Base-by-base conservation (phyloP, 1,140 invertebrate species). In the Branchinecta lynchi region DNA sequence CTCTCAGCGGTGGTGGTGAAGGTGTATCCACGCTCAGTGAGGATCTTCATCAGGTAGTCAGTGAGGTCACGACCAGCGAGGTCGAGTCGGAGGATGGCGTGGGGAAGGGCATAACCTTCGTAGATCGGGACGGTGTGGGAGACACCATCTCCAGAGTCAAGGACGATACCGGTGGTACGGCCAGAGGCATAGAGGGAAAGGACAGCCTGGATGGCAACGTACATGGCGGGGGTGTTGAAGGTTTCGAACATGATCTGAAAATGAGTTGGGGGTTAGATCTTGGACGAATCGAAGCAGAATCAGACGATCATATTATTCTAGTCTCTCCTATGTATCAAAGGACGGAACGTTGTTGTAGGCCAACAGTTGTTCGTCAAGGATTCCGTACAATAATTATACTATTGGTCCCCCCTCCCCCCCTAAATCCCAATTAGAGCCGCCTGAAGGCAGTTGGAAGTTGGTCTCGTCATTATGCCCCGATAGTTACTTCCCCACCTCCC, bases 121-220 rank as follows among this genome's bases (percentile, higher is more conserved):
- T 92, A 92, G 83, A 92, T 91, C 77, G 90, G 89, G 67, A 92
- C 90, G 70, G 88, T 90, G 84, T 92, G 89, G 65, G 89, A 89
- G 69, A 92, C 89, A 84, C 89, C 89, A 82, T 91, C 89, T 71
- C 89, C 89, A 72, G 88, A 90, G 81, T 92, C 90, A 74, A 92
- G 79, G 70, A 92, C 90, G 76, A 92, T 90, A 86, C 90, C 90
- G 75, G 90, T 92, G 78, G 92, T 92, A 86, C 91, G 86, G 83
- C 92, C 89, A 74, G 89, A 91, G 70, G 89, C 89, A 80, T 93
- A 92, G 79, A 93, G 82, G 17, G 88, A 89, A 17, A 90, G 80
- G n/a, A 89, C 87, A 72, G 87, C 87, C 79, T 92, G 89, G 68
- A 71, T 71, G 68, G 71, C 71, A 72, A 92, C 89, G 80, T 94